phyloP scores from a whole-genome alignment of 2,797 vertebrate genomes.

The Anguilla marmorata region DNA sequence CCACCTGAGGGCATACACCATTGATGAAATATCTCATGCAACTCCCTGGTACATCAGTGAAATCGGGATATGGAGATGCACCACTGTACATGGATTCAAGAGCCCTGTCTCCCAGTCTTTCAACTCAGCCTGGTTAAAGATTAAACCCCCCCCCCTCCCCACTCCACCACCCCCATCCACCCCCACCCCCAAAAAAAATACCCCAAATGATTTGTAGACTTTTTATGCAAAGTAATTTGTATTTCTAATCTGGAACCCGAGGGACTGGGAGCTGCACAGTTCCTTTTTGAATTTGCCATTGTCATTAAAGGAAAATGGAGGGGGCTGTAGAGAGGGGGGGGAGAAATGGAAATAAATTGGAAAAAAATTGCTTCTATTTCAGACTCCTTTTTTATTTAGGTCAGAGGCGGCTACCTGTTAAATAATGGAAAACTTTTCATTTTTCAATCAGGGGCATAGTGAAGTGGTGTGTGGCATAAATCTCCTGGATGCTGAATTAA shows the following conservation, averaged over 20 bases:
- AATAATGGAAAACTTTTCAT: slow-evolving; percentile 40
- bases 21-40: background rate
- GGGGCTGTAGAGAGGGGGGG: background rate
- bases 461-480: slow-evolving; percentile 26
- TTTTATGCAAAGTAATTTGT: slow-evolving; percentile 47
- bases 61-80: background rate
- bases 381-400: slow-evolving; percentile 33
- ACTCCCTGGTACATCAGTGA: background rate
- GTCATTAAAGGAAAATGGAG: slow-evolving; percentile 44
- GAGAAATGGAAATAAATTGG: slow-evolving; percentile 38
- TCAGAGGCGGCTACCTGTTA: slow-evolving; percentile 44
- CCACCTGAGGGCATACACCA: background rate
- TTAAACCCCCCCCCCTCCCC: slow-evolving; percentile 6
- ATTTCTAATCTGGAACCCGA: slow-evolving; percentile 48
- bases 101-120: background rate
- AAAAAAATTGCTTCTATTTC: slow-evolving; percentile 37
- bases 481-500: slow-evolving; percentile 5
- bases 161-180: background rate
- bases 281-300: slow-evolving; percentile 32
- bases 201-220: slow-evolving; percentile 19
- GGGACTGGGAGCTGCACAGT: slow-evolving; percentile 13
- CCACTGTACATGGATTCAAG: background rate
- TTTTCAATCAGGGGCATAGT: slow-evolving; percentile 22
- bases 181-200: background rate
- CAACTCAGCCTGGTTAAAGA: slow-evolving; percentile 3